Evolutionary conservation across 2,888 invertebrate genomes (phyloP).

Genomic region (Clanis bilineata): DNA sequence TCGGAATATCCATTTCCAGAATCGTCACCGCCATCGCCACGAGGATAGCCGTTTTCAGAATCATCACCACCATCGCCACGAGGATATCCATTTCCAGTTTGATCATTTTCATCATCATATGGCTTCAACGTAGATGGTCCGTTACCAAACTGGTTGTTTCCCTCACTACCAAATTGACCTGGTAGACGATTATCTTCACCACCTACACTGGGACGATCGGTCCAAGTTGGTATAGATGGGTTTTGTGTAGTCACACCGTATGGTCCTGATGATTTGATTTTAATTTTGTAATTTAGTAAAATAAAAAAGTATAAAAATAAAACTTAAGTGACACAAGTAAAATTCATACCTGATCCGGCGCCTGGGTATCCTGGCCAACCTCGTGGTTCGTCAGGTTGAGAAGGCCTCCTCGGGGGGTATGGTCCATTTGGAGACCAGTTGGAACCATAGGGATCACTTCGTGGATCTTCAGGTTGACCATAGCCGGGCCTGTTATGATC

Average conservation of each 20-base stretch:
- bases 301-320: neutral
- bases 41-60: neutral
- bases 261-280: conserved; percentile 12
- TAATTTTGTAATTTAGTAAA: neutral
- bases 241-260: conserved; percentile 3
- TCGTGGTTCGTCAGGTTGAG: neutral
- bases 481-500: neutral
- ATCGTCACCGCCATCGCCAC: neutral
- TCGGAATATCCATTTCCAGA: neutral
- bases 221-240: neutral
- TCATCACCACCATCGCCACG: neutral
- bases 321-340: too few relatives aligned
- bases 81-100: too few relatives aligned
- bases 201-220: neutral
- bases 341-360: neutral
- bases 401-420: neutral
- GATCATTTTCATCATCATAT: neutral
- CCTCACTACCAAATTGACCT: neutral
- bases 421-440: neutral
- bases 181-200: neutral
- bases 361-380: neutral
- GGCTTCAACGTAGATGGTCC: neutral
- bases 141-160: neutral
- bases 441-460: neutral
- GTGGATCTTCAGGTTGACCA: neutral